Percentiles rank a stretch among this genome's conserved stretches.
Conservation (phyloP, 2,888 invertebrate species). For the Cancer borealis region DNA sequence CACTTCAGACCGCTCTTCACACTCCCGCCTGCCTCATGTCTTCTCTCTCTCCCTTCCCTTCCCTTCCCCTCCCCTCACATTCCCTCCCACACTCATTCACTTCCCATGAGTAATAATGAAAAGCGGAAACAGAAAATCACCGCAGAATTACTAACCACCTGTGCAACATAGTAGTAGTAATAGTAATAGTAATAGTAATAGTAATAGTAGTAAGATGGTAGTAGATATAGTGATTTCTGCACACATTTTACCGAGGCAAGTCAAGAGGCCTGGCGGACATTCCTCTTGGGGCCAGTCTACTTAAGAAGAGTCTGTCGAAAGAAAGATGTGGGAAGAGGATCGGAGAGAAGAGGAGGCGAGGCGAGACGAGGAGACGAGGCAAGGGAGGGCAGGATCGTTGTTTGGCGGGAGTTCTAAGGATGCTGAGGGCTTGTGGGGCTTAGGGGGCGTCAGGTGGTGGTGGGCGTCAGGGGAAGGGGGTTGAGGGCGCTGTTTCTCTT, state of each 20-base stretch:
- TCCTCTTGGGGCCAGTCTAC: slow-evolving; percentile 12
- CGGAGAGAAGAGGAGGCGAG: background rate
- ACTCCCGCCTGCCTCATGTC: background rate
- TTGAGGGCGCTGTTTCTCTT: background rate
- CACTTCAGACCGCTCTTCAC: slow-evolving; percentile 18
- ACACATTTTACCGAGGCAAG: background rate
- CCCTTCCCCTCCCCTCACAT: background rate
- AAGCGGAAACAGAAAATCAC: background rate
- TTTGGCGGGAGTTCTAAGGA: slow-evolving; percentile 16
- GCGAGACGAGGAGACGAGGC: background rate
- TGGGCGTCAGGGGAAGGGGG: background rate
- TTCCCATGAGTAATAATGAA: background rate
- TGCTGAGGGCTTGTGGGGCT: background rate
- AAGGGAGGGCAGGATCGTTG: background rate
- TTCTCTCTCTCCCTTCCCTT: background rate
- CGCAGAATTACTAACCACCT: background rate
- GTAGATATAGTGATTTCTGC: background rate
- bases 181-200: background rate
- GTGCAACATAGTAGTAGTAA: background rate
- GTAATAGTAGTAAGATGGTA: slow-evolving; percentile 7
- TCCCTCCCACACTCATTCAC: background rate
- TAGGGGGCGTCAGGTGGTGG: background rate
- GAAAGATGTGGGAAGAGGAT: slow-evolving; percentile 1
- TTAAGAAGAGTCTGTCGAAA: background rate
- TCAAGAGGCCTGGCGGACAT: background rate